Evolutionary conservation across 2,797 vertebrate species (phyloP), one percentile per base, ranked within the genome.

Genomic region (Melanotaenia parkinsoni): DNA sequence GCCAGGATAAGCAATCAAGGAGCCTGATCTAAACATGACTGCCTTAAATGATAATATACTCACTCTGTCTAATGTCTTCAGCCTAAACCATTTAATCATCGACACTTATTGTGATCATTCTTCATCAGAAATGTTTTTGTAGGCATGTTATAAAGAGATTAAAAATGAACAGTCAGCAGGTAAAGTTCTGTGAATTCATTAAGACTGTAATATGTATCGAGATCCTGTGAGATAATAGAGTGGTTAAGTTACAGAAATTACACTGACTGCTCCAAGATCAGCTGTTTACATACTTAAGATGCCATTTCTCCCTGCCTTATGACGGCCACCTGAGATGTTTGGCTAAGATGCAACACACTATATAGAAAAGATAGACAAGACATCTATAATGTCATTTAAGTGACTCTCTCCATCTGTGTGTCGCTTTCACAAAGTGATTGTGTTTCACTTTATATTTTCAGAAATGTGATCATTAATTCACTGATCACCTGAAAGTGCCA

Each of bases 41-140:
- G 58, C 43, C 43, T 67, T 61, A 66, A 73, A 72, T 70, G 74
- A 77, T 82, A 53, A 73, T 65, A 8, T 40, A n/a, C 18, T 61
- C 54, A 5, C 58, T 64, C 30, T 74, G 70, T 63, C 65, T 74
- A 74, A 85, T 45, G 40, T 63, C 50, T 50, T 14, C 47, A 12
- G 24, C 47, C 54, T 53, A 56, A 76, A 84, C 66, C 8, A 47
- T 72, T 85, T 71, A 70, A 71, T 84, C 76, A 75, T 51, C 45
- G 30, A 35, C 60, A 40, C 47, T 62, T 75, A 62, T 10, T n/a
- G 43, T 24, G 32, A 45, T 72, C 56, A 60, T 47, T 61, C 45
- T 43, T 70, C 37, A 80, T 28, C 64, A 63, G 57, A 50, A 43
- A 0, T 35, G 3, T 65, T 72, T 13, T 18, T 58, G 58, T 56